Conservation (phyloP, 1,140 invertebrate genomes). For the Drosophila persimilis region DNA sequence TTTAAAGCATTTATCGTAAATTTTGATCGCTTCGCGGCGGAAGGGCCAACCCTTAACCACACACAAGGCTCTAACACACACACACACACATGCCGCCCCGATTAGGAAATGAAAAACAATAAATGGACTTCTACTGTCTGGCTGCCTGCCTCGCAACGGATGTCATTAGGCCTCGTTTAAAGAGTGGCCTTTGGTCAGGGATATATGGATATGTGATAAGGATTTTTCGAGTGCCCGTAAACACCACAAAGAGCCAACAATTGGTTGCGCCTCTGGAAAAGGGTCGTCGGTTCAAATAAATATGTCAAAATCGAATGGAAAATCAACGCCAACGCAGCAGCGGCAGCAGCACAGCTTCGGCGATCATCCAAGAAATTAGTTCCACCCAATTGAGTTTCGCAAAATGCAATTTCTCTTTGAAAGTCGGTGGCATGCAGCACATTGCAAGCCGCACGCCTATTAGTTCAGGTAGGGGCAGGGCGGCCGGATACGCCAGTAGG, state of each 20-base stretch:
- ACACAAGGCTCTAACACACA: conserved; percentile 22
- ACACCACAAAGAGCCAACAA: conserved; percentile 30
- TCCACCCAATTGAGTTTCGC: conserved; percentile 63
- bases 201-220: neutral
- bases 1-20: conserved; percentile 82
- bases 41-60: conserved; percentile 71
- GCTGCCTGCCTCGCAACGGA: conserved; percentile 50
- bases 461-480: conserved; percentile 36
- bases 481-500: neutral
- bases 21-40: conserved; percentile 66
- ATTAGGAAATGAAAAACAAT: conserved; percentile 79
- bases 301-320: conserved; percentile 67
- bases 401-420: conserved; percentile 37
- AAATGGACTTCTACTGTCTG: conserved; percentile 48
- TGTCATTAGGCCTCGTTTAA: conserved; percentile 76
- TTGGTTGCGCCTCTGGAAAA: conserved; percentile 63
- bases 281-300: conserved; percentile 69
- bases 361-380: conserved; percentile 48
- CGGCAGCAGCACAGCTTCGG: conserved; percentile 10
- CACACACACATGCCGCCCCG: conserved; percentile 43
- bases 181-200: conserved; percentile 53
- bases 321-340: conserved; percentile 51
- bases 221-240: conserved; percentile 15
- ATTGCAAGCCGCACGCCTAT: conserved; percentile 26
- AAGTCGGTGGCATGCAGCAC: conserved; percentile 12